A percentile compares a stretch with the other conserved stretches of the same genome.
Conservation (phyloP, 1,140 invertebrate species). For the Leguminivora glycinivorella region DNA sequence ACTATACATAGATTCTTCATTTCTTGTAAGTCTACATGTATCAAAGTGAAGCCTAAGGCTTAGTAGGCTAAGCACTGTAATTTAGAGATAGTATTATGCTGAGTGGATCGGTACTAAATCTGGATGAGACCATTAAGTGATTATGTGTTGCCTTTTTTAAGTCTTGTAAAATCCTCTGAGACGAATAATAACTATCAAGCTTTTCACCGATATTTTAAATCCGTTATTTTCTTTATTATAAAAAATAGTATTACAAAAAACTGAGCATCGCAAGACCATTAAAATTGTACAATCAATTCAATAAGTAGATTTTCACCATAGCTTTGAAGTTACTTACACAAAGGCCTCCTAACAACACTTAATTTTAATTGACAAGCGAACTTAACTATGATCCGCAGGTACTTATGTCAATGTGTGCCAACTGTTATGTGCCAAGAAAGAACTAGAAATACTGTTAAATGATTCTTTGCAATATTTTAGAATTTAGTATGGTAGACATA, state of each 20-base stretch:
- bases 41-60: neutral
- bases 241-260: neutral
- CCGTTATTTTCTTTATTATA: neutral
- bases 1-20: too few species aligned
- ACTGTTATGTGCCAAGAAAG: too few species aligned
- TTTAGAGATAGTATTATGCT: neutral
- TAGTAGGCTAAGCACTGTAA: neutral
- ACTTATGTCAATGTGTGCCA: neutral
- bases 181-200: too few species aligned
- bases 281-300: slow-evolving; percentile 1
- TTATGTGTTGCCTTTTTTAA: neutral
- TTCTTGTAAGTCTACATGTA: neutral
- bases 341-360: slow-evolving; percentile 1
- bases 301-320: slow-evolving; percentile 9
- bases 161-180: neutral
- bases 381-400: slow-evolving; percentile 21
- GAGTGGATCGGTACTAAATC: neutral
- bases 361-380: slow-evolving; percentile 25
- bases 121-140: neutral
- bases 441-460: slow-evolving; percentile 6
- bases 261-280: neutral
- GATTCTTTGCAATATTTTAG: neutral
- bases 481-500: neutral
- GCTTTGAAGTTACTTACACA: slow-evolving; percentile 7
- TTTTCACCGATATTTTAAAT: too few species aligned